A percentile compares a stretch with the other conserved stretches of the same genome.
phyloP scores from a whole-genome alignment of 2,888 invertebrate species.

The Andrena praecox region DNA sequence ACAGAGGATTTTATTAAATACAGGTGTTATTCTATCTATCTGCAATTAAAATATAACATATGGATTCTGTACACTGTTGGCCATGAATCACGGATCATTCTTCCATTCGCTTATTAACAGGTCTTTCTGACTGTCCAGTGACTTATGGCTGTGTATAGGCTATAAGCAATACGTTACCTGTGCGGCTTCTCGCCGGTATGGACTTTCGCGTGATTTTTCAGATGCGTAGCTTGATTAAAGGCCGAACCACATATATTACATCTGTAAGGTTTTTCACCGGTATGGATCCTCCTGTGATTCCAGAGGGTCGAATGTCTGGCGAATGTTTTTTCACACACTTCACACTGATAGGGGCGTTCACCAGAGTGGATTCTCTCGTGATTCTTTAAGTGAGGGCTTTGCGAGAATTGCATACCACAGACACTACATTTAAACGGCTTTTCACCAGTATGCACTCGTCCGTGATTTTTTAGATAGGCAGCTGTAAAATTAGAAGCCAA shows the following conservation, averaged over 20 bases:
- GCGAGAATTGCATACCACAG: constrained; percentile 96
- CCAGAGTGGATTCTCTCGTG: constrained; percentile 95
- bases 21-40: neutral
- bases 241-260: constrained; percentile 88
- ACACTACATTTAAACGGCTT: constrained; percentile 91
- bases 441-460: constrained; percentile 93
- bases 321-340: constrained; percentile 95
- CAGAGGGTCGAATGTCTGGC: constrained; percentile 94
- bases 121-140: neutral
- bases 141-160: neutral
- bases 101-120: no score
- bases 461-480: constrained; percentile 95
- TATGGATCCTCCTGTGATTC: constrained; percentile 95
- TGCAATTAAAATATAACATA: no score
- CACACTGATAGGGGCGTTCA: constrained; percentile 95
- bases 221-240: constrained; percentile 95
- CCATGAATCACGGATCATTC: no score
- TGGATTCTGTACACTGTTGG: no score
- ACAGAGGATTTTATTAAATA: neutral
- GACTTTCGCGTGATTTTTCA: constrained; percentile 94
- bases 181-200: constrained; percentile 87
- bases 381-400: constrained; percentile 95
- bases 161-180: constrained; percentile 85
- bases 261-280: constrained; percentile 93
- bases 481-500: constrained; percentile 81